These are phyloP conservation scores for Notodonta dromedarius DNA, from an alignment of 2,888 invertebrate genomes.

Conservation along the genomic window DNA sequence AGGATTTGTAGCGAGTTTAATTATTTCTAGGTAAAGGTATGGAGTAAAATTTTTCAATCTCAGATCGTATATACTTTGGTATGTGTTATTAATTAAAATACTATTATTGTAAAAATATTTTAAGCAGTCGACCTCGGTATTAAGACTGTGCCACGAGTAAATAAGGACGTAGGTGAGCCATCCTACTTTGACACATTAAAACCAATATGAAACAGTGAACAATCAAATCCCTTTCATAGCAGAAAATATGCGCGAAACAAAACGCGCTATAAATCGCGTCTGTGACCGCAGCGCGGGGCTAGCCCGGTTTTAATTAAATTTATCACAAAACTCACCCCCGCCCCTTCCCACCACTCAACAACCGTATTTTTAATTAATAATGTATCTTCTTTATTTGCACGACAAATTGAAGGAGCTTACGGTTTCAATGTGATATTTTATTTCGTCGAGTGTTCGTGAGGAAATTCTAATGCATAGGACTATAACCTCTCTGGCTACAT, in stretches of 20 bases:
- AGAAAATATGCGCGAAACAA: conserved; percentile 12
- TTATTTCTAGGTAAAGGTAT: conserved; percentile 45
- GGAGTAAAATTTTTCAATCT: too few relatives aligned
- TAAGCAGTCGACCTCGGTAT: too few relatives aligned
- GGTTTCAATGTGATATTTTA: too few relatives aligned
- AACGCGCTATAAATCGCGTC: conserved; percentile 31
- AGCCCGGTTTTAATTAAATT: conserved; percentile 58
- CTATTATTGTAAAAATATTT: too few relatives aligned
- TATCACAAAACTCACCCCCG: conserved; percentile 44
- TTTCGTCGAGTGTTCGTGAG: too few relatives aligned
- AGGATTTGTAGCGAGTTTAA: conserved; percentile 56
- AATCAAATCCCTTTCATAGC: conserved; percentile 14
- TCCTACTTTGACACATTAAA: not conserved
- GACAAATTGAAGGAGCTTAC: conserved; percentile 23
- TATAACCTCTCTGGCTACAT: too few relatives aligned
- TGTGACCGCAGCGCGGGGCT: conserved; percentile 33
- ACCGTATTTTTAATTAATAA: conserved; percentile 55
- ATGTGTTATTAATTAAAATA: too few relatives aligned
- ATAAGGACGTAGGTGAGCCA: not conserved
- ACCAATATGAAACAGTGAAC: not conserved
- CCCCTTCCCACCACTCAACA: conserved; percentile 30
- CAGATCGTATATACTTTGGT: too few relatives aligned
- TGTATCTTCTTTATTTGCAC: conserved; percentile 30
- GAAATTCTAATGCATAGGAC: too few relatives aligned
- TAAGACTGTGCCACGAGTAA: not conserved